Evolutionary conservation across 2,113 vertebrate species (phyloP).

Genomic region (Orcinus orca): DNA sequence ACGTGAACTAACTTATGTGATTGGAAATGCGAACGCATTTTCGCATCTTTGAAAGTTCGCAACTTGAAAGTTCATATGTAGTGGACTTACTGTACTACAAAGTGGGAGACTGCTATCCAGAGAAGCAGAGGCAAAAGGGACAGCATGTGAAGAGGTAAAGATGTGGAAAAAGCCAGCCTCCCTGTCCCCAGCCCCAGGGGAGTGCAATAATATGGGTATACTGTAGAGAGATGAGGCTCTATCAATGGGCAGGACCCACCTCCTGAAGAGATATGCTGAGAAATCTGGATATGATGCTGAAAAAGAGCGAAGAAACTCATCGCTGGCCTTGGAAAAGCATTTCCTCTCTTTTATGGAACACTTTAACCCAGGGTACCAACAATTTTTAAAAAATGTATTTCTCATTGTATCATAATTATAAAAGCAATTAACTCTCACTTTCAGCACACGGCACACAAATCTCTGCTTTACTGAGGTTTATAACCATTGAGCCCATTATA

Average conservation of each 20-base stretch:
- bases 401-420: background rate
- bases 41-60: background rate
- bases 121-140: background rate
- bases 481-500: background rate
- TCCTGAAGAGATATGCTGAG: background rate
- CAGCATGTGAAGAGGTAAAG: background rate
- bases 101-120: background rate
- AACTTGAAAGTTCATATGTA: background rate
- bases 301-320: background rate
- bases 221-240: fast-evolving
- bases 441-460: background rate
- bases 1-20: background rate
- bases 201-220: background rate
- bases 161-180: background rate
- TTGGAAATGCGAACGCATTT: fast-evolving
- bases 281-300: background rate
- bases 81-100: background rate
- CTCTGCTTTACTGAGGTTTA: background rate
- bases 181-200: background rate
- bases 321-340: background rate
- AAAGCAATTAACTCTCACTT: background rate
- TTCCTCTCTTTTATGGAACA: background rate
- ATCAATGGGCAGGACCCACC: background rate
- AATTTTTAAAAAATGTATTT: background rate
- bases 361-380: background rate